Conservation (phyloP, 2,113 vertebrate genomes). For the Nettapus auritus region DNA sequence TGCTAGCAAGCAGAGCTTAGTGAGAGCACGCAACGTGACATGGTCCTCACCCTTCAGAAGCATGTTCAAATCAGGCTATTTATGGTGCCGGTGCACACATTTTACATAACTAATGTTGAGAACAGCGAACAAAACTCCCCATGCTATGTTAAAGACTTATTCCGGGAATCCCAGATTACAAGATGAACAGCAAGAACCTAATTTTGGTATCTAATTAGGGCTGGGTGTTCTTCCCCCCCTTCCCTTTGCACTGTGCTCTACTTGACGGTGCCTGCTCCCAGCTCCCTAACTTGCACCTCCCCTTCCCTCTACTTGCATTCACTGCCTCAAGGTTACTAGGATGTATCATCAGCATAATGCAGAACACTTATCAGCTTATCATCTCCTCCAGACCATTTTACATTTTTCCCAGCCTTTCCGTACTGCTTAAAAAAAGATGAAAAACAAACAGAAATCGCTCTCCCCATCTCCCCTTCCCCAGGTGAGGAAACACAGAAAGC, state of each 20-base stretch:
- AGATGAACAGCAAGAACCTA: neutral
- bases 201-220: neutral
- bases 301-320: neutral
- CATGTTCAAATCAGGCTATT: neutral
- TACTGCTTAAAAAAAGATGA: neutral
- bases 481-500: neutral
- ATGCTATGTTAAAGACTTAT: neutral
- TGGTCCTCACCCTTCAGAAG: neutral
- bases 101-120: neutral
- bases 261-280: neutral
- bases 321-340: neutral
- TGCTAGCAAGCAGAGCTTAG: neutral
- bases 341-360: neutral
- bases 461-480: neutral
- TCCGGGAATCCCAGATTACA: neutral
- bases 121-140: neutral
- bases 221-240: neutral
- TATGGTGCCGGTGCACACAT: neutral
- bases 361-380: neutral
- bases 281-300: neutral
- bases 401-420: neutral
- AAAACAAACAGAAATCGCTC: neutral
- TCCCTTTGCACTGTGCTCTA: neutral
- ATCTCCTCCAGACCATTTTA: neutral
- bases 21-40: neutral